Conservation (phyloP, 2,888 invertebrate species). For the Hirtodrosophila histrioides region DNA sequence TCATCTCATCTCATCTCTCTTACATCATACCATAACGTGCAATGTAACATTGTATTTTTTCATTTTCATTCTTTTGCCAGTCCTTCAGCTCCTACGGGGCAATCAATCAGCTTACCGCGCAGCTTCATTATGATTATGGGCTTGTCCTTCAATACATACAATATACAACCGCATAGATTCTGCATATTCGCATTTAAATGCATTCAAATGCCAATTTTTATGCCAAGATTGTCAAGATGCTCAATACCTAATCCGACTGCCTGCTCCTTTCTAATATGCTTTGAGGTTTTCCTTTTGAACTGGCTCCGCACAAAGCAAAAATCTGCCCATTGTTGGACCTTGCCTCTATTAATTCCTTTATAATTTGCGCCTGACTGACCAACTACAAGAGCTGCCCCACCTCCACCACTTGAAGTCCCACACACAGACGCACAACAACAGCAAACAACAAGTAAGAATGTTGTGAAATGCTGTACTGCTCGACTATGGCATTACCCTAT, state of each 20-base stretch:
- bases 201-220: slow-evolving; percentile 77
- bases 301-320: slow-evolving; percentile 46
- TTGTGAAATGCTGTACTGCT: neutral
- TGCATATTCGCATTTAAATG: slow-evolving; percentile 65
- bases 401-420: slow-evolving; percentile 46
- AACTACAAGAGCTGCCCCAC: slow-evolving; percentile 53
- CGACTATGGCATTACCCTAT: slow-evolving; percentile 18
- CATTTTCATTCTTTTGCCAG: slow-evolving; percentile 21
- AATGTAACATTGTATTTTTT: slow-evolving; percentile 34
- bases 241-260: slow-evolving; percentile 58
- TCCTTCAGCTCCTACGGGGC: slow-evolving; percentile 46
- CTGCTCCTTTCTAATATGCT: slow-evolving; percentile 44
- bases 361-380: slow-evolving; percentile 81
- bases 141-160: slow-evolving; percentile 36
- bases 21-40: slow-evolving; percentile 60
- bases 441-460: slow-evolving; percentile 6
- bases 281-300: slow-evolving; percentile 63
- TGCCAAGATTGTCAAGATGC: slow-evolving; percentile 60
- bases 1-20: slow-evolving; percentile 36
- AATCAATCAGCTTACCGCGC: slow-evolving; percentile 73
- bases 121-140: slow-evolving; percentile 75
- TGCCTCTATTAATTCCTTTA: slow-evolving; percentile 80
- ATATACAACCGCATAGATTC: slow-evolving; percentile 37
- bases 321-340: slow-evolving; percentile 57
- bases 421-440: slow-evolving; percentile 20